Evolutionary conservation across 2,113 vertebrate species (phyloP).

Genomic region (Albula goreensis): DNA sequence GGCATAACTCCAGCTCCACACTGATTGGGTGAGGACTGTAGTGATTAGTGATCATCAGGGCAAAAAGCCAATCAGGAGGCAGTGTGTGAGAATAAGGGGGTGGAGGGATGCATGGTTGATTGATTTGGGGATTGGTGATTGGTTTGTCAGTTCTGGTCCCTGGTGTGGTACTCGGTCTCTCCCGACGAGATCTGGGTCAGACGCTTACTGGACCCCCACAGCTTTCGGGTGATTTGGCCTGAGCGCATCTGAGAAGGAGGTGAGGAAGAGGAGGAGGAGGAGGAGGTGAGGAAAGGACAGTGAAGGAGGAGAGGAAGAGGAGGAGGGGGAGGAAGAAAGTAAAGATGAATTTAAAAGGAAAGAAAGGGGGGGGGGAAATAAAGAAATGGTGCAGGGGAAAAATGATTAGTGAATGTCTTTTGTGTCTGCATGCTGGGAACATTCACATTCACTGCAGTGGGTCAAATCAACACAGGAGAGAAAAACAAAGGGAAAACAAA

Average conservation of each 20-base stretch:
- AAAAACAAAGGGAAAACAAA: neutral
- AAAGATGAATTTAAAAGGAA: neutral
- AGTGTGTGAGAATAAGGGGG: slow-evolving; percentile 46
- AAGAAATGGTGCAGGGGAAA: neutral
- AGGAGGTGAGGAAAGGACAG: slow-evolving; percentile 17
- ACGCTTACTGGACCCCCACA: slow-evolving; percentile 95
- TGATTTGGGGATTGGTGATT: slow-evolving; percentile 34
- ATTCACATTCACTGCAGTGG: neutral
- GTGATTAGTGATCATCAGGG: slow-evolving; percentile 59
- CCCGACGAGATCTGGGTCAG: slow-evolving; percentile 93
- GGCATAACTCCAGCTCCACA: slow-evolving; percentile 20
- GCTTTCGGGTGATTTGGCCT: slow-evolving; percentile 92
- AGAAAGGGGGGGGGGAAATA: neutral
- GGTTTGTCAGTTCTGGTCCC: slow-evolving; percentile 74
- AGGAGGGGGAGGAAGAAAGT: slow-evolving; percentile 24
- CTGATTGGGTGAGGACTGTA: slow-evolving; percentile 44
- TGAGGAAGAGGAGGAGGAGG: slow-evolving; percentile 45
- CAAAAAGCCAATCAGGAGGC: slow-evolving; percentile 57
- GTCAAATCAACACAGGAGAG: neutral
- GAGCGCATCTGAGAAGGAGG: slow-evolving; percentile 86
- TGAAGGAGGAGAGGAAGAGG: slow-evolving; percentile 51
- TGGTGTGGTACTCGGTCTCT: slow-evolving; percentile 92
- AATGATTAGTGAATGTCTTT: neutral
- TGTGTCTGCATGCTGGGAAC: neutral
- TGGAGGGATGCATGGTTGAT: slow-evolving; percentile 20